phyloP scores from a whole-genome alignment of 1,140 invertebrate genomes.

The Lepidurus arcticus region DNA sequence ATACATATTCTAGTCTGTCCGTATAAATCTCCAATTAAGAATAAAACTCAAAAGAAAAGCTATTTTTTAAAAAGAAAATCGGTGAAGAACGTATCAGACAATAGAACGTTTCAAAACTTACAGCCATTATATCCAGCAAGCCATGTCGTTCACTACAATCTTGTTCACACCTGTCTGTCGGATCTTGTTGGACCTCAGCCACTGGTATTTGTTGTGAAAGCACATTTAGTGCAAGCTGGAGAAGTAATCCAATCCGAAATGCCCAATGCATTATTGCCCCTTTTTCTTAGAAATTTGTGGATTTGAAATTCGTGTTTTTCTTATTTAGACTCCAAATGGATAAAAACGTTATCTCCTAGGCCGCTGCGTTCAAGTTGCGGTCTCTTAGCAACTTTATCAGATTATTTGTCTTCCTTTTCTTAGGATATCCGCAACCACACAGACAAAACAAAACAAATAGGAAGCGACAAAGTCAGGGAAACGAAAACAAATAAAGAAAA shows the following conservation, averaged over 20 bases:
- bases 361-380: no score
- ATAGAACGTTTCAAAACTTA: neutral
- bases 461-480: no score
- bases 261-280: neutral
- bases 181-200: neutral
- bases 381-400: conserved; percentile 5
- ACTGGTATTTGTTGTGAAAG: neutral
- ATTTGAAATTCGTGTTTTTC: no score
- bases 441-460: no score
- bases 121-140: neutral
- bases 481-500: no score
- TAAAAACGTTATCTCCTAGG: no score
- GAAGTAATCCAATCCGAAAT: neutral
- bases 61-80: neutral
- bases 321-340: no score
- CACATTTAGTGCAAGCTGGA: neutral
- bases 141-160: neutral
- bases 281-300: no score
- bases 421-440: no score
- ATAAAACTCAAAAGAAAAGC: no score
- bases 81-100: neutral
- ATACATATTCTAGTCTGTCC: no score
- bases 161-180: neutral
- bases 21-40: no score
- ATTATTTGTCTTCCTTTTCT: neutral